Conservation (phyloP, 1,140 invertebrate species). For the Euura saliciscinereae region DNA sequence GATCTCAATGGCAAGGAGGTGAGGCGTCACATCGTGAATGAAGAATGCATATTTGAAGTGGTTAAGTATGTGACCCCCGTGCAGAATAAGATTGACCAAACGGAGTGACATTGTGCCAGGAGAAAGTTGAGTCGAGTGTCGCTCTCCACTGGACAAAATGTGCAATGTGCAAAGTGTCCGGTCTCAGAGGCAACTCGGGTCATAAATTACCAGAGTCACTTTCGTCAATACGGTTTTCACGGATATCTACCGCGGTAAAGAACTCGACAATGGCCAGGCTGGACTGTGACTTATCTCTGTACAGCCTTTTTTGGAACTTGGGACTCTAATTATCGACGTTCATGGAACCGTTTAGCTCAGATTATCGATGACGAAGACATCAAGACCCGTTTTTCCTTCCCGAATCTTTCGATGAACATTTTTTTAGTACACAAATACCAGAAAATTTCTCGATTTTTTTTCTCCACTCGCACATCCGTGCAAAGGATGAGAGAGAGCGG, state of each 20-base stretch:
- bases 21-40: constrained; percentile 8
- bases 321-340: not conserved
- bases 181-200: not conserved
- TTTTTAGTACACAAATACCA: no score
- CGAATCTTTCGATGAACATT: no score
- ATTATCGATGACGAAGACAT: not conserved
- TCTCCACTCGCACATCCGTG: no score
- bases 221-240: constrained; percentile 24
- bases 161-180: not conserved
- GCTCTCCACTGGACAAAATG: not conserved
- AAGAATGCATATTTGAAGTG: constrained; percentile 1
- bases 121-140: constrained; percentile 4
- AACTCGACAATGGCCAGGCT: not conserved
- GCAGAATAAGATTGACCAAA: not conserved
- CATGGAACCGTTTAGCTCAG: not conserved
- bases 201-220: not conserved
- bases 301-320: not conserved
- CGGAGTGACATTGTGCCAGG: constrained; percentile 8
- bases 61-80: not conserved
- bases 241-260: constrained; percentile 21
- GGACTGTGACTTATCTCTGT: constrained; percentile 2
- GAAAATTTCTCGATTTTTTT: no score
- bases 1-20: not conserved
- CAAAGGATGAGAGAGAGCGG: no score
- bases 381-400: not conserved